These are phyloP conservation scores for Acronicta leporina DNA, from an alignment of 2,888 invertebrate genomes.

Conservation along the genomic window DNA sequence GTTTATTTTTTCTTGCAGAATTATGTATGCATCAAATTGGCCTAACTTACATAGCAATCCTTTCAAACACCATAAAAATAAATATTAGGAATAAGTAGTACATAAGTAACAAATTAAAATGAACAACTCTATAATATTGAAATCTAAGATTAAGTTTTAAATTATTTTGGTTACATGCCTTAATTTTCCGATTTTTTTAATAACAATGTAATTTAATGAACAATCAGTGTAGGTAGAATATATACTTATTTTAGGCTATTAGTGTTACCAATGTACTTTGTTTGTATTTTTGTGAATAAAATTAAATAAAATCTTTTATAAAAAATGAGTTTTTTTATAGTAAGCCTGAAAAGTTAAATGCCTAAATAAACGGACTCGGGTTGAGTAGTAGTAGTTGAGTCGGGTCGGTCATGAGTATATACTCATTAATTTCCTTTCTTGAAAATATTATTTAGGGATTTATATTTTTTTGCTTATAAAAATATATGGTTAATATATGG, in stretches of 20 bases:
- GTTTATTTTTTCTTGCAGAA: neutral
- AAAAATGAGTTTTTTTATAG: neutral
- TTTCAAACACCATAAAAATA: no score
- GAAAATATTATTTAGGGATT: no score
- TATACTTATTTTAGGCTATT: constrained; percentile 6
- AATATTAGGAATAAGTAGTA: constrained; percentile 4
- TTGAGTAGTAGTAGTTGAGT: no score
- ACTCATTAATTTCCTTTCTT: no score
- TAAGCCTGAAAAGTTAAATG: no score
- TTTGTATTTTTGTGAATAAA: constrained; percentile 58
- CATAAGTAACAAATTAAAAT: neutral
- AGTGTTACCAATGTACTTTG: constrained; percentile 38
- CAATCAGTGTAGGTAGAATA: constrained; percentile 4
- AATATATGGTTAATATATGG: no score
- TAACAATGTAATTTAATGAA: constrained; percentile 4
- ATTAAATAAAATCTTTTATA: constrained; percentile 35
- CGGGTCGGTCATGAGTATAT: no score
- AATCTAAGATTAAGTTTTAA: neutral
- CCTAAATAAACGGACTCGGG: no score
- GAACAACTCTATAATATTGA: neutral
- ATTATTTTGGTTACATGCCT: neutral
- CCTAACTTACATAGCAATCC: no score
- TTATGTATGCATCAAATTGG: no score
- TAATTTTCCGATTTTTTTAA: constrained; percentile 13
- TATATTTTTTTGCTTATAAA: no score